Evolutionary conservation across 2,888 invertebrate species (phyloP).

Genomic region (Tholera decimalis): DNA sequence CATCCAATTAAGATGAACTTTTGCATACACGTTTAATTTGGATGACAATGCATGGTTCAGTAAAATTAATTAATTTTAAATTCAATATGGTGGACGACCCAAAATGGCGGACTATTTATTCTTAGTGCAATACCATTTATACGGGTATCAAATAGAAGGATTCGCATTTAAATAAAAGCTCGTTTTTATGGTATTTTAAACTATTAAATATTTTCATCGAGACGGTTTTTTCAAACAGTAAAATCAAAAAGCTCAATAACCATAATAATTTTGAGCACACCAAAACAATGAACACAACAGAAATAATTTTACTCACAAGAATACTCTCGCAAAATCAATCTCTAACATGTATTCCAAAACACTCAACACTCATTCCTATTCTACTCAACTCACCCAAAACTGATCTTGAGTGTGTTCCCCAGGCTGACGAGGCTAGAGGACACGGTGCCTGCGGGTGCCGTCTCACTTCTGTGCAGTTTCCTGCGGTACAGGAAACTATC

Average conservation of each 20-base stretch:
- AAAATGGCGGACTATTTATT: no score
- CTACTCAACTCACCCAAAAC: constrained; percentile 94
- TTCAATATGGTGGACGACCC: no score
- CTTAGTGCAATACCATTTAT: no score
- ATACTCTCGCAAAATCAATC: constrained; percentile 12
- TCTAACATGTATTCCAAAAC: constrained; percentile 7
- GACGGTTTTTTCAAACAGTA: no score
- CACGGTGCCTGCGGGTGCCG: constrained; percentile 94
- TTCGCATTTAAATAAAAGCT: no score
- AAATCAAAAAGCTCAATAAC: neutral
- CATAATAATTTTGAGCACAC: constrained; percentile 16
- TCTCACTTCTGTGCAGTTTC: constrained; percentile 94
- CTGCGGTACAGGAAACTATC: constrained; percentile 88
- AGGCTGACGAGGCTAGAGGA: constrained; percentile 95
- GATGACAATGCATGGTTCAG: no score
- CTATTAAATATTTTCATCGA: no score
- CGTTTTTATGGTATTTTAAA: no score
- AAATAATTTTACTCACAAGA: constrained; percentile 9
- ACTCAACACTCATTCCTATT: neutral
- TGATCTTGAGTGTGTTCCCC: constrained; percentile 96
- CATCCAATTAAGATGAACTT: no score
- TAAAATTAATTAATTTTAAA: no score
- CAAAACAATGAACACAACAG: constrained; percentile 34
- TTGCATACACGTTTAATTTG: no score
- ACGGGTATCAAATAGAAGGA: no score